Base-by-base conservation (phyloP, 2,113 vertebrate species). In the Taxidea taxus region DNA sequence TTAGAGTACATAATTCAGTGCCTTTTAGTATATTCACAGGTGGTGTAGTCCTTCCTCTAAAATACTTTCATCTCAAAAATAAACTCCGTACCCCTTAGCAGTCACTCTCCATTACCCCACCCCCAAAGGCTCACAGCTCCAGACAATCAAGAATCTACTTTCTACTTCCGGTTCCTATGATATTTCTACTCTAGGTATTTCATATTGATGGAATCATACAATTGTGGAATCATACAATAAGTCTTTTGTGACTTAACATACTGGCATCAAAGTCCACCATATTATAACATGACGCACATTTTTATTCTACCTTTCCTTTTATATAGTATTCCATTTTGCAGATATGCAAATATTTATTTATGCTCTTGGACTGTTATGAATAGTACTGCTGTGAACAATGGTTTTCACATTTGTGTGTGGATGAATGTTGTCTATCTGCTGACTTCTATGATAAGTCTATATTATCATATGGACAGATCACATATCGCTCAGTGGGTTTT, bases 381-480 rank as follows among this genome's bases (percentile, higher is more conserved):
- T 27, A 49, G 11, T 16, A 10, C 18, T 18, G 5, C 42, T 14
- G 1, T 16, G 14, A 72, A 51, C 6, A 31, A 5, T 7, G 9
- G 10, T 3, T 39, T 85, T 66, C 56, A 23, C 7, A 16, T 4
- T 37, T 49, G 37, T 10, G 1, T 62, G 13, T 37, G 37, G 54
- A 12, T 14, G 54, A 13, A 37, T 0, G 7, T 25, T 37, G 16
- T 4, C 39, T 21, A 15, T 4, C 11, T n/a, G 20, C 6, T 44
- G 54, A 58, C 4, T 47, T 13, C 0, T 3, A 3, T 13, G 6
- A 7, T 58, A 37, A 14, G 7, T 34, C 18, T 42, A 15, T 16
- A 0, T 13, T 49, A 3, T 39, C 29, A 31, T 2, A 29, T 2
- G 4, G 9, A 2, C 8, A 18, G 6, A 14, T 29, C 42, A 4